Percentiles rank a stretch among this genome's conserved stretches.
phyloP scores from a whole-genome alignment of 2,113 vertebrate species.

The Leptocoma aspasia region DNA sequence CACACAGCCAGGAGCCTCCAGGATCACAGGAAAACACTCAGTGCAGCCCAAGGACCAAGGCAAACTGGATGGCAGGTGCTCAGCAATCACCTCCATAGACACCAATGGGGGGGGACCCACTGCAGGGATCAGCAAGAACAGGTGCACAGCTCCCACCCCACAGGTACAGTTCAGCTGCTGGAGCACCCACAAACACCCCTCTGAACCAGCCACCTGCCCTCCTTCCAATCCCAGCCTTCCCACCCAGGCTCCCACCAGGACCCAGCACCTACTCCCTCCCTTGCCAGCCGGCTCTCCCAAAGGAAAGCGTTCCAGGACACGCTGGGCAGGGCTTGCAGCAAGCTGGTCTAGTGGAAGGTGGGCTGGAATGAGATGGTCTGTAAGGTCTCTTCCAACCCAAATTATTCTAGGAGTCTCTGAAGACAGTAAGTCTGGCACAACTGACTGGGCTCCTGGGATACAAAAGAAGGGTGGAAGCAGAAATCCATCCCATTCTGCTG shows the following conservation, averaged over 20 bases:
- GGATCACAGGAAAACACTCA: accelerated
- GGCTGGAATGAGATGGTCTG: neutral
- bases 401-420: neutral
- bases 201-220: neutral
- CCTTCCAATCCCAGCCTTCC: neutral
- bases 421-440: neutral
- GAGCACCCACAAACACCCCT: neutral
- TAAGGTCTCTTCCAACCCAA: neutral
- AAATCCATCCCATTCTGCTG: neutral
- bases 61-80: neutral
- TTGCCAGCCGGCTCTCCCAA: neutral
- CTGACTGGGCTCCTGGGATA: accelerated
- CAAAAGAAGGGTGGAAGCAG: neutral
- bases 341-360: neutral
- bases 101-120: neutral
- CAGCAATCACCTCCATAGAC: neutral
- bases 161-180: neutral
- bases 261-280: neutral
- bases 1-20: neutral
- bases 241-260: neutral
- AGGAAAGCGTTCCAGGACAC: neutral
- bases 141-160: too few relatives aligned
- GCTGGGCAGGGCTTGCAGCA: neutral
- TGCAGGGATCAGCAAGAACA: neutral
- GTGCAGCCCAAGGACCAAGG: neutral